A percentile compares a stretch with the other conserved stretches of the same genome.
These are phyloP conservation scores for Cirrhinus mrigala DNA, from an alignment of 2,797 vertebrate species.

Conservation along the genomic window DNA sequence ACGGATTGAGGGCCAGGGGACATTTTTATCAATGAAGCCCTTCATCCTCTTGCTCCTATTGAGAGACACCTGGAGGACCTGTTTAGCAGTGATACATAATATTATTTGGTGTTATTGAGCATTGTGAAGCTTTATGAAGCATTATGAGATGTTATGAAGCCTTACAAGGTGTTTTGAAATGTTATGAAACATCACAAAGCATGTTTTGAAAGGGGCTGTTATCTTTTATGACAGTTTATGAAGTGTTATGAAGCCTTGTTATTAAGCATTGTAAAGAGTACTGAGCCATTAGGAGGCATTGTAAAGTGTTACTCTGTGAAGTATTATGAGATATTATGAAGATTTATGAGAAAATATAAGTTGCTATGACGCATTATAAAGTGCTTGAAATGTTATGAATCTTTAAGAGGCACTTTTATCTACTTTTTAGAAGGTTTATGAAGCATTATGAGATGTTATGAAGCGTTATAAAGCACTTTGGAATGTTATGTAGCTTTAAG, in stretches of 20 bases:
- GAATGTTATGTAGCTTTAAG: too few relatives aligned
- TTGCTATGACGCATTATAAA: too few relatives aligned
- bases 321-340: too few relatives aligned
- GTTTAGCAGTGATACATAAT: too few relatives aligned
- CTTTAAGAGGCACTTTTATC: too few relatives aligned
- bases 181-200: neutral
- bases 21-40: conserved; percentile 59
- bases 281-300: too few relatives aligned
- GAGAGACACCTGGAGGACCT: neutral
- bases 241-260: neutral
- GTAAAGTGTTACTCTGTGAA: too few relatives aligned
- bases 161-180: neutral
- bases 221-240: neutral
- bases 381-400: too few relatives aligned
- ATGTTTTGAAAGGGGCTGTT: neutral
- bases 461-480: too few relatives aligned
- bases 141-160: neutral
- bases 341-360: too few relatives aligned
- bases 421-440: neutral
- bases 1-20: conserved; percentile 30
- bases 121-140: neutral
- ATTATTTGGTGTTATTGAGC: neutral
- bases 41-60: conserved; percentile 4
- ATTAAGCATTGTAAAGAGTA: neutral
- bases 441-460: neutral